phyloP scores from a whole-genome alignment of 2,113 vertebrate genomes.

The Danio rerio region GRCz12tu NC_133177.1:34688501-34689000 shows the following conservation, averaged over 20 bases:
- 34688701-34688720: conserved; percentile 93
- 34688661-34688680: neutral
- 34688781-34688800: conserved; percentile 83
- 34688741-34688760: conserved; percentile 89
- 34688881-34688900: neutral
- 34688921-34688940: too few relatives aligned
- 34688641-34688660: neutral
- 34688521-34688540: conserved; percentile 76
- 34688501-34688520: conserved; percentile 76
- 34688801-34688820: conserved; percentile 87
- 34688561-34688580: neutral
- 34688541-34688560: conserved; percentile 19
- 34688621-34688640: neutral
- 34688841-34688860: conserved; percentile 81
- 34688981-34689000: too few relatives aligned
- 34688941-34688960: too few relatives aligned
- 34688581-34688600: neutral
- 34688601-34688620: neutral
- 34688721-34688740: conserved; percentile 91
- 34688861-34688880: neutral
- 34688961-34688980: too few relatives aligned
- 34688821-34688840: conserved; percentile 89
- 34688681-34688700: conserved; percentile 86
- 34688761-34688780: conserved; percentile 83
- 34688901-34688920: neutral